A percentile compares a stretch with the other conserved stretches of the same genome.
These are phyloP conservation scores for Mus minutoides DNA, from an alignment of 2,797 vertebrate species.

Conservation along the genomic window DNA sequence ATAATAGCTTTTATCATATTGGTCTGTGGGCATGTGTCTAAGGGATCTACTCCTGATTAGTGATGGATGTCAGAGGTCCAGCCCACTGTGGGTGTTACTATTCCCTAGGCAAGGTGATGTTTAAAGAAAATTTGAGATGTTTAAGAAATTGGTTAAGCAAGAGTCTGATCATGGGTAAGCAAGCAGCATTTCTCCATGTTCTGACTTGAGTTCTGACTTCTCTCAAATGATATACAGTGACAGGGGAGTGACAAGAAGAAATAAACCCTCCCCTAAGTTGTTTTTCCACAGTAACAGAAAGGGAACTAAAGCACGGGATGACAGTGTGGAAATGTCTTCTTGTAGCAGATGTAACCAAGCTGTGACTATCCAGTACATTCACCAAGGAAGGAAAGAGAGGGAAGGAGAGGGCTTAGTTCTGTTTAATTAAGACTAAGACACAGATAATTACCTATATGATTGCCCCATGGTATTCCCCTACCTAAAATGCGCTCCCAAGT, in stretches of 20 bases:
- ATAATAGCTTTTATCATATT: not conserved
- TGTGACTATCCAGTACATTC: not conserved
- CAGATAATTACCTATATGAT: not conserved
- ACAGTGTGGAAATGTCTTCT: not conserved
- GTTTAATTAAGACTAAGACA: slow-evolving; percentile 4
- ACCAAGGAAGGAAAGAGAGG: not conserved
- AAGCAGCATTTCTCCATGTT: not conserved
- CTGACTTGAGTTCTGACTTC: not conserved
- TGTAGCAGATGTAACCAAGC: not conserved
- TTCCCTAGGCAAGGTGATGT: not conserved
- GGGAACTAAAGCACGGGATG: not conserved
- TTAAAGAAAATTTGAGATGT: not conserved
- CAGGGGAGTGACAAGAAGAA: not conserved
- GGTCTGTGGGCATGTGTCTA: not conserved
- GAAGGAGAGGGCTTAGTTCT: not conserved
- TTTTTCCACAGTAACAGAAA: not conserved
- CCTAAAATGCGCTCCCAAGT: slow-evolving; percentile 92
- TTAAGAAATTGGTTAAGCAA: not conserved
- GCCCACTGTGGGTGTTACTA: not conserved
- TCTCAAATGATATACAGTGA: not conserved
- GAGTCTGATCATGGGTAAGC: too few species aligned
- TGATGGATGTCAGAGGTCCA: not conserved
- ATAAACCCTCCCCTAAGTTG: not conserved
- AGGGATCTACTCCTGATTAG: not conserved
- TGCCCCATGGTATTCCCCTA: slow-evolving; percentile 69